Base-by-base conservation (phyloP, 2,797 vertebrate species). In the Hoplostethus atlanticus region DNA sequence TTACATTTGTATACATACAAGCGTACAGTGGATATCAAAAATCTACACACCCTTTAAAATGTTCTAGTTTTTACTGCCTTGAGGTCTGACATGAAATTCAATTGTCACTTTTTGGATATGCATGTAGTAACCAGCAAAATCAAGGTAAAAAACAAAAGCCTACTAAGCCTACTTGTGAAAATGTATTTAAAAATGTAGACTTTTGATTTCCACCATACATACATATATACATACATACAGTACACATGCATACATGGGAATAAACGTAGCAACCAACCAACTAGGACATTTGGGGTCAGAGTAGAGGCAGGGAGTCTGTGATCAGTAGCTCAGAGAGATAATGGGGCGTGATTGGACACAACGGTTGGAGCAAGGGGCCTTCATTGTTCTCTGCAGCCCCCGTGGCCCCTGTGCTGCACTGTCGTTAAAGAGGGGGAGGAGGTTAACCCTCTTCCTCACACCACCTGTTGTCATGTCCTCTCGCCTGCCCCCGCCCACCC, bases 381-480 rank as follows among this genome's bases (percentile, higher is more conserved):
- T 84, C 64, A 88, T 93, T 93, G 93, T 94, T 87, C 85, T 76
- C 72, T 0, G 1, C 59, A 54, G 83, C 78, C 86, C 86, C 83
- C 6, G 53, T 51, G 53, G 83, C 78, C 86, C 86, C 83, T 5
- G 53, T 51, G 53, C 81, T 55, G 34, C 80, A 34, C 81, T 81
- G 82, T 84, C 80, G 17, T 91, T 90, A 87, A 85, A 67, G 10
- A 59, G 63, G 80, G 77, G 71, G 60, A 16, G 77, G 75, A 16
- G 79, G 76, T 57, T 86, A 80, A 81, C 79, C 71, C 78, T 89
- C 89, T 83, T 92, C 90, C 90, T 90, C 75, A 55, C 81, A 91
- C 92, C 94, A 95, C 94, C 94, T 95, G 94, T 95, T 95, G 92
- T 93, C 79, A 86, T 80, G 64, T 71, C 71, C 84, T 61, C 73